A percentile compares a stretch with the other conserved stretches of the same genome.
phyloP scores from a whole-genome alignment of 2,797 vertebrate species.

The Sciurus vulgaris region DNA sequence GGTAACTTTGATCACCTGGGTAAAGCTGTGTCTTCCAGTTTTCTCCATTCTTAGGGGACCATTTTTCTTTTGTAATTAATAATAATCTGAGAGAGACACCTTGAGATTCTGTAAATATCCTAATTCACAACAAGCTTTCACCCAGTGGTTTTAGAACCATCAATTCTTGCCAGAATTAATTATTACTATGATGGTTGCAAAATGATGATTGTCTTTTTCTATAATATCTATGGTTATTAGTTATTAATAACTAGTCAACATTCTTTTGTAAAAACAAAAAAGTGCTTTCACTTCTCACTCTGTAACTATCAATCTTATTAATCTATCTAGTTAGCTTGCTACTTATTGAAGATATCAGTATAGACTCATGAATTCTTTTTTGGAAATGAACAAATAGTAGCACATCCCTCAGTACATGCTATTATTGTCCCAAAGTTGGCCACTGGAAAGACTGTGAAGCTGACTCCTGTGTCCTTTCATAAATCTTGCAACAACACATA shows the following conservation, averaged over 20 bases:
- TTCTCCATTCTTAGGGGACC: constrained; percentile 19
- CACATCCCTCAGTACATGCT: not conserved
- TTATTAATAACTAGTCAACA: not conserved
- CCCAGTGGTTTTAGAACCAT: not conserved
- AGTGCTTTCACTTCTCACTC: not conserved
- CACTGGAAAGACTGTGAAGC: not conserved
- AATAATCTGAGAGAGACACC: not conserved
- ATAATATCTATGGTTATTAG: not conserved
- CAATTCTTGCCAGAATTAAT: not conserved
- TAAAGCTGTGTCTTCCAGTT: not conserved
- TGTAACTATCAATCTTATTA: not conserved
- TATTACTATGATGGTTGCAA: constrained; percentile 27
- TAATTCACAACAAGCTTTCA: not conserved
- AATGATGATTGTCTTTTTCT: constrained; percentile 5
- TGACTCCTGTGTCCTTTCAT: constrained; percentile 22
- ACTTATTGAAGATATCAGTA: not conserved
- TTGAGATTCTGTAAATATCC: constrained; percentile 10
- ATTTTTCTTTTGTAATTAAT: constrained; percentile 31
- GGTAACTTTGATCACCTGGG: not conserved
- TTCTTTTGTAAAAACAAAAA: constrained; percentile 53
- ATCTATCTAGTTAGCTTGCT: not conserved
- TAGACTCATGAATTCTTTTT: not conserved
- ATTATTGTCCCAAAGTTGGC: not conserved
- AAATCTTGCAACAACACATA: not conserved
- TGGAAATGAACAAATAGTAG: constrained; percentile 17